Conservation (phyloP, 2,797 vertebrate species). For the Fratercula arctica region DNA sequence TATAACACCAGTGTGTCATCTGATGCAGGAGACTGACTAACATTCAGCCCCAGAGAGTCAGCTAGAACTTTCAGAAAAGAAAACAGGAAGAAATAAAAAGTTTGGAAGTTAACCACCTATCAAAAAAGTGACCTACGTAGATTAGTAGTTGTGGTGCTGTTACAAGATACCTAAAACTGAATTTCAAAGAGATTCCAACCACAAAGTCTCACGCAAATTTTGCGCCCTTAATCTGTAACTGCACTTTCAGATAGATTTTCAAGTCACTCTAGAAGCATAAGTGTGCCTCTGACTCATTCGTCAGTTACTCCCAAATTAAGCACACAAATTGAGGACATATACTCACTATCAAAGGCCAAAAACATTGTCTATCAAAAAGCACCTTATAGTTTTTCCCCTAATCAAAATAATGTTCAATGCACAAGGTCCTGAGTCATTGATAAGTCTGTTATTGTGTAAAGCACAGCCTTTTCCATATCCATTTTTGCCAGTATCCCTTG, state of each 20-base stretch:
- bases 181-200: not conserved
- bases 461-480: not conserved
- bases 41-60: not conserved
- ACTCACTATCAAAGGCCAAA: not conserved
- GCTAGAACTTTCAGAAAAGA: not conserved
- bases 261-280: not conserved
- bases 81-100: not conserved
- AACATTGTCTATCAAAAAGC: not conserved
- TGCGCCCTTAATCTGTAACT: not conserved
- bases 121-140: not conserved
- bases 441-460: not conserved
- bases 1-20: rapidly evolving
- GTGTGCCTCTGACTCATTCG: not conserved
- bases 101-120: not conserved
- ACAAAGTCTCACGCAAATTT: not conserved
- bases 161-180: not conserved
- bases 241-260: not conserved
- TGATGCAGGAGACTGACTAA: not conserved
- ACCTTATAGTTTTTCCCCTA: not conserved
- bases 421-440: not conserved
- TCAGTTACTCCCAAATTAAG: not conserved
- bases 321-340: not conserved
- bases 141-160: not conserved
- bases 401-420: not conserved
- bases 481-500: not conserved